Base-by-base conservation (phyloP, 2,888 invertebrate genomes). In the Lomographa bimaculata region DNA sequence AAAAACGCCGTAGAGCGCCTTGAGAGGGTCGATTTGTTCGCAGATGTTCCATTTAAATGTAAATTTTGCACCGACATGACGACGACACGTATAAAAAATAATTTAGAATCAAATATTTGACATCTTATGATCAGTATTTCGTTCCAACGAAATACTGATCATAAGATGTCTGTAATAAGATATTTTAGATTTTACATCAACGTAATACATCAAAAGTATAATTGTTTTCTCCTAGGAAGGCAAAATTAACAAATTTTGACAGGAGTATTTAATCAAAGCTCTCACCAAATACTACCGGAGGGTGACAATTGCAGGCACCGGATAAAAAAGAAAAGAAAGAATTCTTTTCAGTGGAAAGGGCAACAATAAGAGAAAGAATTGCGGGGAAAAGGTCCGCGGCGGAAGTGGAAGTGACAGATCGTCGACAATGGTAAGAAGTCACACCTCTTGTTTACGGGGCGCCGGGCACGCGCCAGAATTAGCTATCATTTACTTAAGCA, bases 1-100 rank as follows among this genome's bases (percentile, higher is more conserved):
- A 85, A 87, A 85, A 86, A 82, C 70, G 79, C 70, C 59, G 62
- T 70, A 67, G 71, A 75, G 74, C 30, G 71, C 73, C 79, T 83
- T 78, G 66, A 80, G 85, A 82, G 87, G 87, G 86, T 82, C 77
- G 81, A 75, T 67, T 70, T 71, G 74, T 76, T 59, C 73, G 79
- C 87, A 87, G 87, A 87, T 87, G 87, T 87, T 84, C 87, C 80
- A 89, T 87, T 89, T 89, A 87, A 85, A 89, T 89, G 87, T 87
- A 89, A 89, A 89, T 89, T 89, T 68, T 75, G 47, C 63, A 67
- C 67, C 74, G 64, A 77, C 76, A 83, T 75, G 74, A 64, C 67
- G 76, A 71, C 73, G 75, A 82, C 80, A 82, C 56, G 77, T 74
- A 77, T 73, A 69, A 82, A 86, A 84, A 79, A 80, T 73, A 72